A percentile compares a stretch with the other conserved stretches of the same genome.
phyloP scores from a whole-genome alignment of 2,888 invertebrate genomes.

The Drosophila ezoana region DNA sequence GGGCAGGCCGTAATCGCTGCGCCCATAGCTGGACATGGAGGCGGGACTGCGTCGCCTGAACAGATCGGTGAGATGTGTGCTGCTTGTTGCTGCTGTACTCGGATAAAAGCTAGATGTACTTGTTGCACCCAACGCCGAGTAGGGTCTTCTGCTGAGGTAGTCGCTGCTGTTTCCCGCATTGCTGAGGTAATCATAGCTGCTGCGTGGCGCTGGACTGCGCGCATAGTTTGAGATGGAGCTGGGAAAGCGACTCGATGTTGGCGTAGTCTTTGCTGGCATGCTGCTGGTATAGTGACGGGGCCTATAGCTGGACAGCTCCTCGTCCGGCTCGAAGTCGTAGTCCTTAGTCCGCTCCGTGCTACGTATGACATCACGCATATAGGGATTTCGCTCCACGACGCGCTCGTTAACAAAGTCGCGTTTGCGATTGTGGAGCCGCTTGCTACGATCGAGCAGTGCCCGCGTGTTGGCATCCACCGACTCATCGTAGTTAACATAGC shows the following conservation, averaged over 20 bases:
- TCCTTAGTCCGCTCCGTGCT: slow-evolving; percentile 42
- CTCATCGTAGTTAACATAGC: slow-evolving; percentile 41
- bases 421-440: slow-evolving; percentile 83
- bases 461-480: slow-evolving; percentile 79
- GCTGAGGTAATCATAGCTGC: slow-evolving; percentile 64
- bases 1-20: slow-evolving; percentile 59
- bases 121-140: slow-evolving; percentile 31
- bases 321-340: slow-evolving; percentile 58
- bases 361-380: slow-evolving; percentile 81
- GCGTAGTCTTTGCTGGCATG: slow-evolving; percentile 23
- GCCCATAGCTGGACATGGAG: slow-evolving; percentile 48
- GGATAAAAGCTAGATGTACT: slow-evolving; percentile 51
- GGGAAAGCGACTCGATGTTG: slow-evolving; percentile 73
- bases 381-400: slow-evolving; percentile 84
- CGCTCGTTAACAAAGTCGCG: slow-evolving; percentile 84
- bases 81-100: slow-evolving; percentile 44
- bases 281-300: slow-evolving; percentile 68
- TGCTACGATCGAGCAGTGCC: slow-evolving; percentile 83
- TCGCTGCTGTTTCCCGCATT: slow-evolving; percentile 39
- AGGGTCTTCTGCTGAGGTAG: slow-evolving; percentile 53
- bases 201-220: slow-evolving; percentile 49
- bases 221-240: slow-evolving; percentile 55
- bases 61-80: slow-evolving; percentile 77
- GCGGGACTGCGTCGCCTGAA: slow-evolving; percentile 81
- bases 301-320: slow-evolving; percentile 74